These are phyloP conservation scores for Prosapia bicincta DNA, from an alignment of 2,888 invertebrate species.

Conservation along the genomic window DNA sequence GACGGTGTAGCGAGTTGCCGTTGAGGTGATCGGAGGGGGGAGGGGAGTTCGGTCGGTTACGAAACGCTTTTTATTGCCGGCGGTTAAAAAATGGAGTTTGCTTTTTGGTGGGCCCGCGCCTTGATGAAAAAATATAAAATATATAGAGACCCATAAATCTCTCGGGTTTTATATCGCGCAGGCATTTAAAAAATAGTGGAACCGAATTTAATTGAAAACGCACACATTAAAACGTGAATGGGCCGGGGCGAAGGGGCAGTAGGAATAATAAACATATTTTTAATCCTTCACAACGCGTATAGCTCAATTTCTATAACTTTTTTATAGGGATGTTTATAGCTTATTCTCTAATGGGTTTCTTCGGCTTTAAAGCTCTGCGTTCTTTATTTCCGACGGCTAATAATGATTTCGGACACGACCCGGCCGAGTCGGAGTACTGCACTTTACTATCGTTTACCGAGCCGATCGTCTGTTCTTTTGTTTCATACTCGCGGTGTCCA, in stretches of 20 bases:
- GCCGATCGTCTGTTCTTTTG: no score
- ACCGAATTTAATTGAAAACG: conserved; percentile 9
- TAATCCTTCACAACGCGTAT: conserved; percentile 21
- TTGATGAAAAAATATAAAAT: conserved; percentile 25
- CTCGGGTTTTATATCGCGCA: conserved; percentile 14
- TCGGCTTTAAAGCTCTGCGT: conserved; percentile 12
- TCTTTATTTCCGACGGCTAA: conserved; percentile 14
- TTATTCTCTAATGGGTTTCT: conserved; percentile 24
- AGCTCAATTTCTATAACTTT: conserved; percentile 29
- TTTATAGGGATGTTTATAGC: conserved; percentile 28
- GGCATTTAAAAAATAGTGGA: conserved; percentile 16
- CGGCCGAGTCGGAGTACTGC: no score
- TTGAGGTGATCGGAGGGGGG: neutral
- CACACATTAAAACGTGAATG: neutral
- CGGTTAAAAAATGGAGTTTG: conserved; percentile 1
- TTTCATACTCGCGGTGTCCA: no score
- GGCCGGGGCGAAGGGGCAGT: neutral
- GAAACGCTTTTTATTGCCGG: conserved; percentile 25
- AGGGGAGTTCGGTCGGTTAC: conserved; percentile 15
- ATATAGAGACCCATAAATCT: conserved; percentile 24
- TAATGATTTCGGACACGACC: neutral
- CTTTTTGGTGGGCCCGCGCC: conserved; percentile 4
- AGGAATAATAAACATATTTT: conserved; percentile 27
- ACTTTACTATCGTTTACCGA: no score
- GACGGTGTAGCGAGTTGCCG: neutral